phyloP scores from a whole-genome alignment of 2,797 vertebrate species.

The Borostomias antarcticus region DNA sequence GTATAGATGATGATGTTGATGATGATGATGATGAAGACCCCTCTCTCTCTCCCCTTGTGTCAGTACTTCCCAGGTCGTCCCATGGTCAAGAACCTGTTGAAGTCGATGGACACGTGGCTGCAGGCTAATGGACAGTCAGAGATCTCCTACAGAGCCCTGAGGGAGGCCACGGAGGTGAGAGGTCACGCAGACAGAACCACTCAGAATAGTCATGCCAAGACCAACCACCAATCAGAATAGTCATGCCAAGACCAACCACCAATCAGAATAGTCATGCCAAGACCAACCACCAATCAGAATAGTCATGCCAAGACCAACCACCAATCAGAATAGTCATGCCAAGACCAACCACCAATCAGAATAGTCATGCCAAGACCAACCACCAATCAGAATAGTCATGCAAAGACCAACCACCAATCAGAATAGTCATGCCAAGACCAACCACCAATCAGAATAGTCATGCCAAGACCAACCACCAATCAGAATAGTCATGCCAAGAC shows the following conservation, averaged over 20 bases:
- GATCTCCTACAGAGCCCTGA: slow-evolving; percentile 74
- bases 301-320: neutral
- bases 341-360: neutral
- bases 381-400: neutral
- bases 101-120: slow-evolving; percentile 70
- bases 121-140: slow-evolving; percentile 58
- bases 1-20: no score
- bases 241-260: neutral
- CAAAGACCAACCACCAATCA: no score
- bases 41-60: no score
- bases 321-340: no score
- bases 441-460: no score
- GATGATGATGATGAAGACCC: neutral
- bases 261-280: neutral
- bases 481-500: no score
- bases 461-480: no score
- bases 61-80: slow-evolving; percentile 88
- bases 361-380: neutral
- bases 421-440: no score
- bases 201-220: no score
- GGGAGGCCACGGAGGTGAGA: slow-evolving; percentile 76
- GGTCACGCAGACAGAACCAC: no score
- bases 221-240: slow-evolving; percentile 1
- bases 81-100: slow-evolving; percentile 78
- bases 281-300: neutral